Evolutionary conservation across 2,113 vertebrate species (phyloP), one percentile per base, ranked within the genome.

Genomic region (Peromyscus maniculatus): DNA sequence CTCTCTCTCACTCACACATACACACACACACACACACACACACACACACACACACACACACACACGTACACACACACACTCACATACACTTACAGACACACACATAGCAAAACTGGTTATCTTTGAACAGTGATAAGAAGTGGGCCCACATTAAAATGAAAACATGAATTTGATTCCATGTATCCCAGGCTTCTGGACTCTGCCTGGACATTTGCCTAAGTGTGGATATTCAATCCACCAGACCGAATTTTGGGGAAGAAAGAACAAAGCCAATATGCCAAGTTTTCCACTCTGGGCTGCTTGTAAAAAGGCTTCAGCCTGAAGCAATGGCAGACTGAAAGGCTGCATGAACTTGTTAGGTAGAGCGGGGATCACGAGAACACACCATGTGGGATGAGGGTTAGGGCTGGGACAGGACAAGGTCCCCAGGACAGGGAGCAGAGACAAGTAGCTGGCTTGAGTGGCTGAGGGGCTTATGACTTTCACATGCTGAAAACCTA

Each of bases 211-310:
- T 0, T 49, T 9, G 59, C 55, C 39, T 13, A 59, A 83, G 33
- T 71, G 93, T 57, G 84, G 78, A 93, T 55, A 57, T 55, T 92
- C 46, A 83, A 91, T 0, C 72, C 74, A 7, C 86, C 95, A 93
- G 59, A 49, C 80, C 94, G 39, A 96, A 89, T 91, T 97, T 98
- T 98, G 97, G 98, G 98, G 97, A 2, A 8, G 91, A 91, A 33
- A 74, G 28, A 91, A 72, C 21, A 57, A 43, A 96, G 92, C 90
- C 64, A 26, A 26, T n/a, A 9, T 97, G 95, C 95, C 97, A 97
- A 90, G 97, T 95, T 98, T 98, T 98, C 98, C 98, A 98, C 96
- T 98, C 93, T 87, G 96, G 80, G 72, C 77, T 91, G 96, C 97
- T 98, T 83, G 77, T 97, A 98, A 98, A 98, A 98, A 92, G 75